Evolutionary conservation across 2,113 vertebrate species (phyloP), one percentile per base, ranked within the genome.

Genomic region (Bubo bubo): DNA sequence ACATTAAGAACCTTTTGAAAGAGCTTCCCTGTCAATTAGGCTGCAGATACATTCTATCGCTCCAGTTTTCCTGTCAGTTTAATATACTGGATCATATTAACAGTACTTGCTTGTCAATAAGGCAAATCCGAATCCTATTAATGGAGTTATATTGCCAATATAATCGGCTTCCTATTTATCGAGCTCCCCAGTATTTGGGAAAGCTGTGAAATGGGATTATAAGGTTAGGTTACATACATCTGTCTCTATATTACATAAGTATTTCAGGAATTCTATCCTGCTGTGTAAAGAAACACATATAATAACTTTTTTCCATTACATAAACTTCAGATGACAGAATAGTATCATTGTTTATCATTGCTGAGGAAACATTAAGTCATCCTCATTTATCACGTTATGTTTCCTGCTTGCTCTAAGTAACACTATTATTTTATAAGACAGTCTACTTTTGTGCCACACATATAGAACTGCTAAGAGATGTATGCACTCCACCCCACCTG

Each of bases 31-130:
- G 97, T 97, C 98, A 98, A 97, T 98, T 98, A 98, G 82, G 75
- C 67, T 60, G 91, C 84, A 96, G 95, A 97, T 94, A 91, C 81
- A 97, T 97, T 97, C 81, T 98, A 97, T 91, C 1, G 64, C 89
- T 97, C 90, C 86, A 87, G 79, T 98, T 97, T 97, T 95, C 86
- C 88, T 97, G 96, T 98, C 97, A 97, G 96, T 97, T 98, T 98
- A 98, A 98, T 98, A 97, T 97, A 98, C 84, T 96, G 97, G 97
- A 97, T 98, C 97, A 98, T 97, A 98, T 98, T 98, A 98, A 97
- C 94, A 97, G 88, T 60, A 79, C 85, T 93, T 83, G 45, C 86
- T 98, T 98, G 97, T 98, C 98, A 98, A 98, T 98, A 98, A 97
- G 88, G 80, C 74, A 95, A 97, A 98, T 97, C 95, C 39, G 73